Evolutionary conservation across 2,797 vertebrate species (phyloP).

Genomic region (Eulemur coronatus): DNA sequence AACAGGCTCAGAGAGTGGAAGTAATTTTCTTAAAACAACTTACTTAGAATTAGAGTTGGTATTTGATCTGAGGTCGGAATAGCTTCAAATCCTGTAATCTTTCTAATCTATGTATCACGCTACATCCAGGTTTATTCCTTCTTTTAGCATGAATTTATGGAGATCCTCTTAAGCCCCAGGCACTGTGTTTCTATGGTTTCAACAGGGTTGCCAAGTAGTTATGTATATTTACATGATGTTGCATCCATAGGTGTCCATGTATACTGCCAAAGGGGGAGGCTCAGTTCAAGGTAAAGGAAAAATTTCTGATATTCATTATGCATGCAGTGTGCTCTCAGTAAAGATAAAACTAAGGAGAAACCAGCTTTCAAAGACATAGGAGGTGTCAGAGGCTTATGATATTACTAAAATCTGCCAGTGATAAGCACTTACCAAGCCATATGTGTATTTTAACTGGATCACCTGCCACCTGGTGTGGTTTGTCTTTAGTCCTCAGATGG

Average conservation of each 20-base stretch:
- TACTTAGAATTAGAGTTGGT: not conserved
- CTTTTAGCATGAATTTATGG: not conserved
- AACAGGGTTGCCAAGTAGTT: not conserved
- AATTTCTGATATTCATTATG: not conserved
- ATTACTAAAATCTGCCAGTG: not conserved
- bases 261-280: not conserved
- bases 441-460: not conserved
- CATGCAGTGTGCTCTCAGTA: not conserved
- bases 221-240: not conserved
- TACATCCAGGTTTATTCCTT: not conserved
- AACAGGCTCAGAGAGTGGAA: not conserved
- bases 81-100: not conserved
- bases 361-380: not conserved
- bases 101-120: not conserved
- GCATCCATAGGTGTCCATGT: not conserved
- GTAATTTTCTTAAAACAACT: not conserved
- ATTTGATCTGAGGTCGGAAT: not conserved
- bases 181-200: constrained; percentile 21
- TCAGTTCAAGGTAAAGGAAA: not conserved
- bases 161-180: not conserved
- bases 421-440: not conserved
- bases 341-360: constrained; percentile 9
- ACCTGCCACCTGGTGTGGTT: not conserved
- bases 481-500: not conserved
- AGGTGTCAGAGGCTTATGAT: not conserved